Evolutionary conservation across 2,797 vertebrate species (phyloP).

Genomic region (Crocodylus rhombifer): DNA sequence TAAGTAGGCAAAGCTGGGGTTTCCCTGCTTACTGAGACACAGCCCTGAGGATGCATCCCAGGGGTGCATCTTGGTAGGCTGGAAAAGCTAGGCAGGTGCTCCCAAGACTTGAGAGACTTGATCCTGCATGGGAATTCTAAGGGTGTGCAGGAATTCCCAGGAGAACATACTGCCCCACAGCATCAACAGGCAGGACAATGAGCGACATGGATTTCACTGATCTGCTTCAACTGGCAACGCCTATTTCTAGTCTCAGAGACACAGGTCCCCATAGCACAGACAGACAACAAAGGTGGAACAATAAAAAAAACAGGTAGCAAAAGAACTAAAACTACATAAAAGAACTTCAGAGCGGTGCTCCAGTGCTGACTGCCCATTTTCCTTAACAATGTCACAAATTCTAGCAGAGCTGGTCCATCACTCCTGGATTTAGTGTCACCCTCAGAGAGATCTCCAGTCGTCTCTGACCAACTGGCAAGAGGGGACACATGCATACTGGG

Average conservation of each 20-base stretch:
- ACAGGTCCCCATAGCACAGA: background rate
- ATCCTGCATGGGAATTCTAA: no score
- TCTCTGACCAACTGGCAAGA: background rate
- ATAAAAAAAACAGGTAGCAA: background rate
- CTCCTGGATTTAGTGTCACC: background rate
- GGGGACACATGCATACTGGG: rapidly evolving
- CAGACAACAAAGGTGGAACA: background rate
- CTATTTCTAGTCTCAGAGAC: background rate
- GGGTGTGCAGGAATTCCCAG: no score
- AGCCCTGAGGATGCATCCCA: no score
- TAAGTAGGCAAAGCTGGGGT: no score
- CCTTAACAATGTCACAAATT: background rate
- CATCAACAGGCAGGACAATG: no score
- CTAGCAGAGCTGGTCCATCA: background rate
- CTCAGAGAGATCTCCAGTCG: rapidly evolving
- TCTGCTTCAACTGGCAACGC: no score
- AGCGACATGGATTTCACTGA: no score
- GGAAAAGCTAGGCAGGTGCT: no score
- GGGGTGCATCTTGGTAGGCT: no score
- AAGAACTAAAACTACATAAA: background rate
- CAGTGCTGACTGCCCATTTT: background rate
- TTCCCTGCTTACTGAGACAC: no score
- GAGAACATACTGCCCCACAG: no score
- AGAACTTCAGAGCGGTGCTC: background rate
- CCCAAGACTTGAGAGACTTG: no score